Evolutionary conservation across 1,140 invertebrate species (phyloP), one percentile per base, ranked within the genome.

Genomic region (Ceratina calcarata): DNA sequence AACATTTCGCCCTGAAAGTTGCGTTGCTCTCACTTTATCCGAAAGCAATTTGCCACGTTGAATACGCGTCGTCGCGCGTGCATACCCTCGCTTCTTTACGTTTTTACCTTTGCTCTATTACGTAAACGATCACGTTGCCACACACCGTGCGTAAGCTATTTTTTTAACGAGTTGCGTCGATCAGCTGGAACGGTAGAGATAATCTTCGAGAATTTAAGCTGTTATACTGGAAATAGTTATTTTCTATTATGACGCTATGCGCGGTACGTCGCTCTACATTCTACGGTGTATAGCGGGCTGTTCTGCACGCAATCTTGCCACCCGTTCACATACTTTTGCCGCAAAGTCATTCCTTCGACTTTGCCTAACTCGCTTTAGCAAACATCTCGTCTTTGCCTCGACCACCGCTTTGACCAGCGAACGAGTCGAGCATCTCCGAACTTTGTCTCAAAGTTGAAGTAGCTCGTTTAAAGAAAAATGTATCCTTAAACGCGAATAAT

Each of bases 41-140:
- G 37, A 37, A 49, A 27, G 57, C 37, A 61, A 72, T 72, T 61
- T 61, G 22, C 22, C 18, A 27, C 16, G 0, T 20, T 61, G 18
- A n/a, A 72, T 24, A 49, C 32, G 32, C 16, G 32, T 66, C 53
- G n/a, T 27, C 8, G 37, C 27, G 7, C 49, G 20, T 22, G 53
- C 55, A n/a, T 66, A 18, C 16, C 16, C n/a, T 72, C 37, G 22
- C 10, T 15, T 37, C 55, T 18, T 24, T 22, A 2, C 6, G 3
- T 45, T 2, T 15, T 37, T 24, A 27, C 58, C 37, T 61, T 71
- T 49, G 37, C 32, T 58, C 69, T 24, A 7, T 71, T 71, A 71
- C 69, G 69, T 71, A 71, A 71, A 60, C 57, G n/a, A 60, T 61
- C 69, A 61, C 32, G 69, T 60, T 49, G 37, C 2, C n/a, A 22